These are phyloP conservation scores for Hydropsyche betteni DNA, from an alignment of 2,888 invertebrate species.

Conservation along the genomic window DNA sequence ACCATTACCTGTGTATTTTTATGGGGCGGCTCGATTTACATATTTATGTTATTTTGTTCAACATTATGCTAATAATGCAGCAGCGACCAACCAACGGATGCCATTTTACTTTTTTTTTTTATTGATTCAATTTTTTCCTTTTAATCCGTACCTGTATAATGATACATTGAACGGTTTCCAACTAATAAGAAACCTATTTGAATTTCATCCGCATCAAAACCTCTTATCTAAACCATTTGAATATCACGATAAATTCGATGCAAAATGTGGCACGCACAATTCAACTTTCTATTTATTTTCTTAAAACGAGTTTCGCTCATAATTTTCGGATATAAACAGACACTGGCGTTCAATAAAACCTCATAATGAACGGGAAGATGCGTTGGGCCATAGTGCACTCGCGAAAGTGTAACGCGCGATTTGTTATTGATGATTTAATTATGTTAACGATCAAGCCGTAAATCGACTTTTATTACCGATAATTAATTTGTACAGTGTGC, in stretches of 20 bases:
- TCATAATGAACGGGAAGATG: no score
- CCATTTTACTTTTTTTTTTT: slow-evolving; percentile 8
- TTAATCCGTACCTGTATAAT: background rate
- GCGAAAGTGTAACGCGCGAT: no score
- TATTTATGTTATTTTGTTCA: slow-evolving; percentile 49
- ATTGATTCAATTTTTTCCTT: background rate
- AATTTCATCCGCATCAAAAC: background rate
- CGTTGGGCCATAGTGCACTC: no score
- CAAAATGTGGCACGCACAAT: no score
- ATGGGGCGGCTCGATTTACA: slow-evolving; percentile 46
- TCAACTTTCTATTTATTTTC: background rate
- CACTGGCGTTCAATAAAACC: no score
- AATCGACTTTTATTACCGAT: no score
- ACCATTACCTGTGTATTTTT: slow-evolving; percentile 44
- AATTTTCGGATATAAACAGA: background rate
- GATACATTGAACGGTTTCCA: background rate
- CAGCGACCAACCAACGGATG: slow-evolving; percentile 35
- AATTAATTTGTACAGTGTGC: no score
- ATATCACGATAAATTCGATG: no score
- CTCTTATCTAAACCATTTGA: background rate
- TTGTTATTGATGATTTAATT: no score
- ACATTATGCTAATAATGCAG: slow-evolving; percentile 26
- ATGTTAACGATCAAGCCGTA: no score
- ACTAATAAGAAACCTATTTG: background rate
- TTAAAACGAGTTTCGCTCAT: background rate